Evolutionary conservation across 1,140 invertebrate species (phyloP).

Genomic region (Drosophila nikananu): DNA sequence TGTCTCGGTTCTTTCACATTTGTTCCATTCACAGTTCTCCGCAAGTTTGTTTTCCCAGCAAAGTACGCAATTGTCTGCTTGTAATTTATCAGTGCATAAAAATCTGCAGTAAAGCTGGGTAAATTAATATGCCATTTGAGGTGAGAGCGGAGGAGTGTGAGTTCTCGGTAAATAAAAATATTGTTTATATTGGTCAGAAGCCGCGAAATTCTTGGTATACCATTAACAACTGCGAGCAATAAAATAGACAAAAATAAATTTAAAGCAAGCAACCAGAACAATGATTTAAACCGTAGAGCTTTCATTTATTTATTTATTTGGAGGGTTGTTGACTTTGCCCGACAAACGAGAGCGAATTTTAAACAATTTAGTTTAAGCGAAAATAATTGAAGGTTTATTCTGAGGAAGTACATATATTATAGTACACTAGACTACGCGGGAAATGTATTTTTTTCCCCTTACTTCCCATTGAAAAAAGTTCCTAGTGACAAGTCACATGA

Average conservation of each 20-base stretch:
- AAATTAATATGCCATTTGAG: slow-evolving; percentile 58
- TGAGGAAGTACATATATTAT: slow-evolving; percentile 13
- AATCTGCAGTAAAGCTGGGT: slow-evolving; percentile 33
- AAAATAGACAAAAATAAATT: slow-evolving; percentile 34
- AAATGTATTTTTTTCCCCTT: neutral
- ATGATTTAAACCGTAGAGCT: slow-evolving; percentile 39
- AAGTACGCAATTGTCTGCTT: slow-evolving; percentile 16
- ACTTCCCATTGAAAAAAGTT: neutral
- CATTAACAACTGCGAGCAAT: slow-evolving; percentile 18
- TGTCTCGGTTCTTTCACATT: slow-evolving; percentile 43
- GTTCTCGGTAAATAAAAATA: slow-evolving; percentile 36
- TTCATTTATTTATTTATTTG: slow-evolving; percentile 62
- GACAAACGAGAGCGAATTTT: slow-evolving; percentile 54
- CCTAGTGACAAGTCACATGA: neutral
- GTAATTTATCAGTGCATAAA: slow-evolving; percentile 65
- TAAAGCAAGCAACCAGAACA: slow-evolving; percentile 7
- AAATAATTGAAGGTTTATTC: slow-evolving; percentile 44
- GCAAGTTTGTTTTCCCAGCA: slow-evolving; percentile 54
- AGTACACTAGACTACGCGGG: neutral
- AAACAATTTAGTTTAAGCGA: slow-evolving; percentile 67
- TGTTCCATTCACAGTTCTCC: slow-evolving; percentile 24
- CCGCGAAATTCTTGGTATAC: slow-evolving; percentile 34
- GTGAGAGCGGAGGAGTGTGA: slow-evolving; percentile 25
- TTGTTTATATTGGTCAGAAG: slow-evolving; percentile 53
- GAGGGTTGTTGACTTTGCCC: slow-evolving; percentile 44